Evolutionary conservation across 2,113 vertebrate species (phyloP).

Genomic region (Saguinus midas): DNA sequence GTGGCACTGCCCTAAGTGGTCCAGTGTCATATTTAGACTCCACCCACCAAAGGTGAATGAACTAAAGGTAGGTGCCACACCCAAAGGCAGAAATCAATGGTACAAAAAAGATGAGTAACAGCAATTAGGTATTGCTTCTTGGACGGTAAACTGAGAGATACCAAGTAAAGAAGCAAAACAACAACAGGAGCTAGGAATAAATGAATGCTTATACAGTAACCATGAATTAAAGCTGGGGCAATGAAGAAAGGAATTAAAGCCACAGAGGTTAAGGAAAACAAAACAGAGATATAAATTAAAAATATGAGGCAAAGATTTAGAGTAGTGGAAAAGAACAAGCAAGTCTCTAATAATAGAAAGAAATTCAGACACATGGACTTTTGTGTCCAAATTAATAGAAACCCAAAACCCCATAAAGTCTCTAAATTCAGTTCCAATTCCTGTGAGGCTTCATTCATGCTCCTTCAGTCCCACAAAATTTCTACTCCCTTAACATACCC

Average conservation of each 20-base stretch:
- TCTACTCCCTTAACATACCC: neutral
- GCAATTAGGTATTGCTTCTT: neutral
- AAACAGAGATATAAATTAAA: neutral
- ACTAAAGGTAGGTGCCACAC: neutral
- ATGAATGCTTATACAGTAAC: neutral
- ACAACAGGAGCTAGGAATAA: neutral
- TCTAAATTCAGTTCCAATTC: neutral
- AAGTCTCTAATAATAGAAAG: neutral
- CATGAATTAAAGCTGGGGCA: neutral
- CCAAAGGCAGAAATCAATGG: neutral
- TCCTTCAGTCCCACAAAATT: neutral
- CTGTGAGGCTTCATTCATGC: neutral
- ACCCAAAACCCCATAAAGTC: neutral
- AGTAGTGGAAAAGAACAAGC: neutral
- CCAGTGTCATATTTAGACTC: neutral
- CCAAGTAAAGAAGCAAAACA: neutral
- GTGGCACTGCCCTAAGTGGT: neutral
- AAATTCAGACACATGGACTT: neutral
- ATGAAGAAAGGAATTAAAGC: neutral
- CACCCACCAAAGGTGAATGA: neutral
- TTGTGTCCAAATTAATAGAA: neutral
- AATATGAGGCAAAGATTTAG: neutral
- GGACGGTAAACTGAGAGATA: neutral
- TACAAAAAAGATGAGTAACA: neutral
- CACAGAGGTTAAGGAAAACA: neutral